Evolutionary conservation across 2,113 vertebrate species (phyloP).

Genomic region (Gallinago undulata): DNA sequence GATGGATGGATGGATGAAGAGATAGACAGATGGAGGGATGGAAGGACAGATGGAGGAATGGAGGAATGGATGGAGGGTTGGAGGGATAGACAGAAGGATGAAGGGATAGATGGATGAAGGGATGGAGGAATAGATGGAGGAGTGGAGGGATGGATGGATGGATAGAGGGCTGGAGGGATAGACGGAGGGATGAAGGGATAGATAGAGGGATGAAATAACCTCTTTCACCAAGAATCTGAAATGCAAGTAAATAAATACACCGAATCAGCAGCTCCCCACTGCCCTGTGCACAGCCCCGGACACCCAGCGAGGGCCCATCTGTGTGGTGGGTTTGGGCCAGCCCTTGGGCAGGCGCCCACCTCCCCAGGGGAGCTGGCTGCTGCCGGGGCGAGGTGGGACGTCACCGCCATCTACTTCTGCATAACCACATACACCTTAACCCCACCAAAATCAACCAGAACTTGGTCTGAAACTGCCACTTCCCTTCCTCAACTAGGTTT

Average conservation of each 20-base stretch:
- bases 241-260: neutral
- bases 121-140: neutral
- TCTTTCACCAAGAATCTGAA: neutral
- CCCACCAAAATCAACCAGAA: neutral
- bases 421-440: neutral
- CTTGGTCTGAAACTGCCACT: neutral
- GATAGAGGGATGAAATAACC: neutral
- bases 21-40: too few relatives aligned
- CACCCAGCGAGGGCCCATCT: accelerated
- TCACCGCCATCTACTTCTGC: accelerated
- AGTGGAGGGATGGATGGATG: neutral
- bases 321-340: accelerated
- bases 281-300: neutral
- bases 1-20: neutral
- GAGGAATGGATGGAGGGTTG: neutral
- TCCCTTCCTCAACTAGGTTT: neutral
- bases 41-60: neutral
- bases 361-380: accelerated
- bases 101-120: neutral
- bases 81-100: neutral
- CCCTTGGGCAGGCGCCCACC: accelerated
- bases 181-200: accelerated
- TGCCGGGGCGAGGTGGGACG: neutral
- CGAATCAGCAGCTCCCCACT: neutral
- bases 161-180: neutral